phyloP scores from a whole-genome alignment of 92 coral and sea anemone genomes.

The Heteractis magnifica region DNA sequence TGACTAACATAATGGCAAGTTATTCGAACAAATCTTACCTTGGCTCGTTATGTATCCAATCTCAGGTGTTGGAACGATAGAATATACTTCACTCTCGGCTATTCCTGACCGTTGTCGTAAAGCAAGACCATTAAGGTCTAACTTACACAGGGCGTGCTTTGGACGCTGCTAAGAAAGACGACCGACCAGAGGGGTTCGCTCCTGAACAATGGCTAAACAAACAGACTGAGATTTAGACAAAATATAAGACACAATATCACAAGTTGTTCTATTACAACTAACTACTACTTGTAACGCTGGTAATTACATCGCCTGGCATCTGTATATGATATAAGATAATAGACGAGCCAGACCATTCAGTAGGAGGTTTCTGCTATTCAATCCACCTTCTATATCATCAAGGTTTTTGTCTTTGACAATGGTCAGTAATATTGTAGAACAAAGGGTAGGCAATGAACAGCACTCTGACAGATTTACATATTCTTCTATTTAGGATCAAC shows the following conservation, averaged over 20 bases:
- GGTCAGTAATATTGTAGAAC: slow-evolving; percentile 73
- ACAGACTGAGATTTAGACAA: slow-evolving; percentile 96
- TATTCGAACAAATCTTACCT: slow-evolving; percentile 14
- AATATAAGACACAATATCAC: slow-evolving; percentile 90
- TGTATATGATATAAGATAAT: slow-evolving; percentile 86
- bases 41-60: background rate
- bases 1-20: no score
- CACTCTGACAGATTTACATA: slow-evolving; percentile 67
- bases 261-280: slow-evolving; percentile 73
- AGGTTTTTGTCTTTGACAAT: slow-evolving; percentile 69
- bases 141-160: slow-evolving; percentile 73
- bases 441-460: slow-evolving; percentile 65
- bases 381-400: slow-evolving; percentile 72
- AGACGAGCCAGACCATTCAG: slow-evolving; percentile 66
- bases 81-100: background rate
- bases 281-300: slow-evolving; percentile 87
- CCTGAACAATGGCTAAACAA: slow-evolving; percentile 95
- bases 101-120: background rate
- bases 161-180: slow-evolving; percentile 68
- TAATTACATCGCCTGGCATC: slow-evolving; percentile 89
- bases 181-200: slow-evolving; percentile 92
- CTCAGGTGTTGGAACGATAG: background rate
- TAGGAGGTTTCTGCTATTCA: slow-evolving; percentile 69
- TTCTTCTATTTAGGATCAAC: slow-evolving; percentile 51
- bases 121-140: slow-evolving; percentile 4